Conservation (phyloP, 23 tunicate genomes). For the Trididemnum clinides region DNA sequence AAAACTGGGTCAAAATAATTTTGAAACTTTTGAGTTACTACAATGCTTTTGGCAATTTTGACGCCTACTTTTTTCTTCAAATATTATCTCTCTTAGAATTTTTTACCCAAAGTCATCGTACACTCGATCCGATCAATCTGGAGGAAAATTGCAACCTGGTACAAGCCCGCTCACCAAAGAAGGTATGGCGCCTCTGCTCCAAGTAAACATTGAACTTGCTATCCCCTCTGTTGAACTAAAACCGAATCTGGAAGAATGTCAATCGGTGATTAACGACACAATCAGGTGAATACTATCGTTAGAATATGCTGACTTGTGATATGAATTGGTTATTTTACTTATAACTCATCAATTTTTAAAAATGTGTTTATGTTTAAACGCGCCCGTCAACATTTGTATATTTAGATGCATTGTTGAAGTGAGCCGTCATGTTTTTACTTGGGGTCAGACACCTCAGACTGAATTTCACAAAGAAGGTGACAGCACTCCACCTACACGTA, state of each 20-base stretch:
- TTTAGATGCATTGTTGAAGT: constrained; percentile 76
- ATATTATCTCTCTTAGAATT: constrained; percentile 40
- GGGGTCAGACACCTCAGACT: constrained; percentile 47
- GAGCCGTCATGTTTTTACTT: constrained; percentile 64
- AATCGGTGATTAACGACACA: constrained; percentile 71
- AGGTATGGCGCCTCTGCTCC: constrained; percentile 82
- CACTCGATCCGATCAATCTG: constrained; percentile 29
- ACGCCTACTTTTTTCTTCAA: no score
- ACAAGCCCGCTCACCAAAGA: constrained; percentile 22
- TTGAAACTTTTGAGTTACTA: no score
- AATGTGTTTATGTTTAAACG: no score
- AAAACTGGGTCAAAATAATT: no score
- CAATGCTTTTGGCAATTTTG: no score
- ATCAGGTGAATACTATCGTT: constrained; percentile 41
- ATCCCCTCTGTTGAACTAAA: constrained; percentile 89
- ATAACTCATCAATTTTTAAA: no score
- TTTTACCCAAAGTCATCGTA: constrained; percentile 92
- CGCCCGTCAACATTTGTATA: no score
- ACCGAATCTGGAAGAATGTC: constrained; percentile 93
- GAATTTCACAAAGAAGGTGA: neutral
- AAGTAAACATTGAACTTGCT: constrained; percentile 79
- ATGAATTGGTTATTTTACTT: no score
- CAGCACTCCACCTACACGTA: neutral
- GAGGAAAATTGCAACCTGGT: constrained; percentile 4
- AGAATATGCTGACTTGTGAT: no score